Percentiles rank a stretch among this genome's conserved stretches.
phyloP scores from a whole-genome alignment of 2,797 vertebrate genomes.

The Tarsius wallacei region DNA sequence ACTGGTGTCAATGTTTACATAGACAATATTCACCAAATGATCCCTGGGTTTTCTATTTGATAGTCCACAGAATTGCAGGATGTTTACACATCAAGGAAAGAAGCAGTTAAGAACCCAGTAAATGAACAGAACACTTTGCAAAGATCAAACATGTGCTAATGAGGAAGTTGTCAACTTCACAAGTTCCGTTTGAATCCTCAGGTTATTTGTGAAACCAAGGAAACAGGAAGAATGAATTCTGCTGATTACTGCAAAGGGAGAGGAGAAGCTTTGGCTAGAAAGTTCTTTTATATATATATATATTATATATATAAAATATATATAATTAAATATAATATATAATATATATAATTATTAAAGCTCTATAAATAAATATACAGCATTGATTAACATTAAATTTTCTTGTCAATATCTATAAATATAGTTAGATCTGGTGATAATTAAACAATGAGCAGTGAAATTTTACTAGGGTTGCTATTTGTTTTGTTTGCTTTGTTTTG shows the following conservation, averaged over 20 bases:
- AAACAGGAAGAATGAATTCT: conserved; percentile 65
- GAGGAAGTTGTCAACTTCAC: conserved; percentile 57
- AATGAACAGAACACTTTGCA: conserved; percentile 43
- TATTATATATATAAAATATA: too few relatives aligned
- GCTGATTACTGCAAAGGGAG: conserved; percentile 46
- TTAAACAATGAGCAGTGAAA: background rate
- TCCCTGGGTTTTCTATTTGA: background rate
- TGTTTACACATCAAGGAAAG: conserved; percentile 43
- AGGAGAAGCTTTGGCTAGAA: background rate
- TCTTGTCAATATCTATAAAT: conserved; percentile 10
- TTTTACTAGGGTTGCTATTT: background rate
- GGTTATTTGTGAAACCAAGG: conserved; percentile 67
- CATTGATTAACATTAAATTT: conserved; percentile 29
- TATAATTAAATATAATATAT: conserved; percentile 44
- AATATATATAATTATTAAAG: conserved; percentile 2
- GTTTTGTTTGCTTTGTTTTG: conserved; percentile 25
- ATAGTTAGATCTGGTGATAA: background rate
- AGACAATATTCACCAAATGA: background rate
- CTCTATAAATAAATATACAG: conserved; percentile 59
- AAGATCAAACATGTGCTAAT: conserved; percentile 56
- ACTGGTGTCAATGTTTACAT: background rate
- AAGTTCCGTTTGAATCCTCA: conserved; percentile 52
- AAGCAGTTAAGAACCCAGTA: conserved; percentile 47
- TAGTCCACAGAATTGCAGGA: background rate
- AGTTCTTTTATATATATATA: conserved; percentile 12